These are phyloP conservation scores for Andrena bucephala DNA, from an alignment of 2,888 invertebrate species.

Conservation along the genomic window DNA sequence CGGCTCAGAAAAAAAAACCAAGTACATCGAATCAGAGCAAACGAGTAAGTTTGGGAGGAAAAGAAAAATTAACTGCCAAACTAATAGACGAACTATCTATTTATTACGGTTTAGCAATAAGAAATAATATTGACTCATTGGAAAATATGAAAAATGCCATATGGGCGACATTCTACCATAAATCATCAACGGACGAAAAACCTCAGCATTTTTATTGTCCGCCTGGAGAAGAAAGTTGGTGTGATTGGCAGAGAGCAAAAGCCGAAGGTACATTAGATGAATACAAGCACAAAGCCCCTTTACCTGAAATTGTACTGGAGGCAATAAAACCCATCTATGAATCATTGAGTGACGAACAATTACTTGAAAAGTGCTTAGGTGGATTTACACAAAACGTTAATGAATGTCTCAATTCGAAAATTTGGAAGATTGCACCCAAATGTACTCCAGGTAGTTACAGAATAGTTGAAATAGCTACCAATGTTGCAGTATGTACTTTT, in stretches of 20 bases:
- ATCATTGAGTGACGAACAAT: too few relatives aligned
- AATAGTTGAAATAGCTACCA: not conserved
- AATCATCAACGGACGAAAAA: not conserved
- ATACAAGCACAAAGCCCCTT: too few relatives aligned
- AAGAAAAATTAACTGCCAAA: not conserved
- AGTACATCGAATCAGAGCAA: not conserved
- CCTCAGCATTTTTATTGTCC: not conserved
- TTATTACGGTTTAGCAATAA: not conserved
- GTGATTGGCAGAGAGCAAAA: not conserved
- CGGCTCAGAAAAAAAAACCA: too few relatives aligned
- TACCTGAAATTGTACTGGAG: too few relatives aligned
- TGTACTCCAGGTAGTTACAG: not conserved
- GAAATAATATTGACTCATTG: not conserved
- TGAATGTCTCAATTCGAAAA: too few relatives aligned
- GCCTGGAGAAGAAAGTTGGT: not conserved
- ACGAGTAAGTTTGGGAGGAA: slow-evolving; percentile 2
- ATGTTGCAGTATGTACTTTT: not conserved
- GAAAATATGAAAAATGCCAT: not conserved
- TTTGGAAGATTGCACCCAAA: not conserved
- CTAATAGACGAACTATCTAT: not conserved
- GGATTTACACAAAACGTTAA: too few relatives aligned
- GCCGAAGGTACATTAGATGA: too few relatives aligned
- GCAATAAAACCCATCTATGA: too few relatives aligned
- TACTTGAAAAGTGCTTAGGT: too few relatives aligned
- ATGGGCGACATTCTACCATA: not conserved